phyloP scores from a whole-genome alignment of 2,888 invertebrate species.

The Euphydryas editha region DNA sequence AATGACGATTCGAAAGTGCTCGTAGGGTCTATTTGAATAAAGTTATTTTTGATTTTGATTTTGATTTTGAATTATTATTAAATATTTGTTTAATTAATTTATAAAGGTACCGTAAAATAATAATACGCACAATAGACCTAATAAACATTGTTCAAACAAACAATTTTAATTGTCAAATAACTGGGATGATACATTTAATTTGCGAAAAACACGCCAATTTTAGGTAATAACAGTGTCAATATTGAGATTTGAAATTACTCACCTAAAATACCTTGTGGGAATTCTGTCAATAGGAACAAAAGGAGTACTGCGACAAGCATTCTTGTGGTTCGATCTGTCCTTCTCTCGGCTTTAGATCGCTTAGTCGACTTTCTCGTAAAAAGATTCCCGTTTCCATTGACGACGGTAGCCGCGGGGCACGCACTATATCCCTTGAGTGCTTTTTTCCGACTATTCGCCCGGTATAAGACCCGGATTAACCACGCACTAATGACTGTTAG shows the following conservation, averaged over 20 bases:
- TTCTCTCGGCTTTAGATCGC: conserved; percentile 70
- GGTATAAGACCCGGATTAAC: conserved; percentile 88
- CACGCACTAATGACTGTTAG: conserved; percentile 89
- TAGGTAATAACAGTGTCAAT: background rate
- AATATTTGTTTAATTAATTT: no score
- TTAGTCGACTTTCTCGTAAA: conserved; percentile 72
- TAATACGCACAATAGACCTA: no score
- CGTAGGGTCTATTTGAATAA: no score
- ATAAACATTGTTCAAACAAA: no score
- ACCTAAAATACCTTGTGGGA: conserved; percentile 92
- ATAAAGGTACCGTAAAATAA: no score
- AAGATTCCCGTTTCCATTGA: conserved; percentile 68
- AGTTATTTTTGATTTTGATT: no score
- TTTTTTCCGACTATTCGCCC: conserved; percentile 87
- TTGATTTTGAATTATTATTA: no score
- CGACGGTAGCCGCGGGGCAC: conserved; percentile 65
- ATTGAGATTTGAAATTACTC: conserved; percentile 28
- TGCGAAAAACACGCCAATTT: background rate
- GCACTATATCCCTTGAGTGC: conserved; percentile 79
- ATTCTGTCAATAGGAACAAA: conserved; percentile 94
- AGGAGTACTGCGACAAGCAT: conserved; percentile 94
- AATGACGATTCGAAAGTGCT: no score
- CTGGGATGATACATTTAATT: background rate
- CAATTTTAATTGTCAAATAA: no score
- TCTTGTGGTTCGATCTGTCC: conserved; percentile 91